Evolutionary conservation across 2,113 vertebrate species (phyloP).

Genomic region (Phrynocephalus versicolor): DNA sequence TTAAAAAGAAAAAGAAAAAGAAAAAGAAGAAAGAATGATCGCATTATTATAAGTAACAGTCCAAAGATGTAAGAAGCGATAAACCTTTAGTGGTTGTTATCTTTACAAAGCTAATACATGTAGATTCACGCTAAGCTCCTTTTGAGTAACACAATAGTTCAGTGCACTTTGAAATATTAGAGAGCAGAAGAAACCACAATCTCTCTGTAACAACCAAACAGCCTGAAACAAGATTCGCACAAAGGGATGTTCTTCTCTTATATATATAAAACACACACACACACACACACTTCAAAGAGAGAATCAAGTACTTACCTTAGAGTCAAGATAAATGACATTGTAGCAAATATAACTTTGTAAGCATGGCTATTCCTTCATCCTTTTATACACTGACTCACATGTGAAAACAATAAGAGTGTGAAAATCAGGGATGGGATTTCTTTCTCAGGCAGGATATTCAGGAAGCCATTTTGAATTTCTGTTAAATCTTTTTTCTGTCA

Average conservation of each 20-base stretch:
- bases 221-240: neutral
- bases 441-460: too few relatives aligned
- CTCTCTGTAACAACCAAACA: neutral
- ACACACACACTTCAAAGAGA: neutral
- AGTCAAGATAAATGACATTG: neutral
- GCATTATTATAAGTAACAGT: conserved; percentile 37
- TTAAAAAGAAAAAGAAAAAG: neutral
- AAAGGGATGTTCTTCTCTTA: neutral
- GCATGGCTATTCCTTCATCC: neutral
- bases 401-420: too few relatives aligned
- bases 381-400: too few relatives aligned
- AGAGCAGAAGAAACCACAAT: neutral
- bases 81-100: conserved; percentile 42
- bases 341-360: neutral
- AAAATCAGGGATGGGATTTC: too few relatives aligned
- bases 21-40: neutral
- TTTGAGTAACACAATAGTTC: neutral
- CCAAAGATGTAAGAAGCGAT: conserved; percentile 10
- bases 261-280: neutral
- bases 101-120: conserved; percentile 42
- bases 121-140: conserved; percentile 8
- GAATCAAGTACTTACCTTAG: neutral
- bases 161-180: neutral
- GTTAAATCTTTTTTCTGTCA: too few relatives aligned
- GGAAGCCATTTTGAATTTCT: too few relatives aligned